phyloP scores from a whole-genome alignment of 2,797 vertebrate genomes.

The Vespertilio murinus region DNA sequence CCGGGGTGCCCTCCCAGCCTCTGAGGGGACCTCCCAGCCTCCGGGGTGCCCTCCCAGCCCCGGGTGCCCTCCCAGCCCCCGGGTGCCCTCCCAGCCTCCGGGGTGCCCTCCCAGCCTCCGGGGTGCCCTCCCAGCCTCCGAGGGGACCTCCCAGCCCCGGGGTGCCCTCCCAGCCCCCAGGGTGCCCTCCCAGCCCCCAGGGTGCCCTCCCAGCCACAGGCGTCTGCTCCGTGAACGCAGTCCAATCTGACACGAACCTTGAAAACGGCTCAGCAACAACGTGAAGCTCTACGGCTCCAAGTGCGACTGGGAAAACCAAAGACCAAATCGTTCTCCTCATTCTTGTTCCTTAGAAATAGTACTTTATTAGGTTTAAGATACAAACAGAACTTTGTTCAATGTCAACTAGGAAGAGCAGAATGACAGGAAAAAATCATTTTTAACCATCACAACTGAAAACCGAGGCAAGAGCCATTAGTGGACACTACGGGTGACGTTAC shows the following conservation, averaged over 20 bases:
- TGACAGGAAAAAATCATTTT: background rate
- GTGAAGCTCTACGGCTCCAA: background rate
- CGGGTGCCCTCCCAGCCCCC: too few relatives aligned
- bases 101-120: too few relatives aligned
- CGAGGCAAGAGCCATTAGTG: background rate
- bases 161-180: too few relatives aligned
- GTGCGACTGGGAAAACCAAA: background rate
- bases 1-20: too few relatives aligned
- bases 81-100: too few relatives aligned
- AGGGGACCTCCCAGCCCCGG: too few relatives aligned
- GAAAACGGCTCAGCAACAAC: background rate
- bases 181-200: too few relatives aligned
- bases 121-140: too few relatives aligned
- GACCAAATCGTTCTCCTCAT: background rate
- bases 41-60: too few relatives aligned
- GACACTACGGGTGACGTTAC: background rate
- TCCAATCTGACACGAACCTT: background rate
- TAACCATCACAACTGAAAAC: background rate
- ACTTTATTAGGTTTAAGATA: conserved; percentile 14
- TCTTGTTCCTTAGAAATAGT: background rate
- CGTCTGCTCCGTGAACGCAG: background rate
- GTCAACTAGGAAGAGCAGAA: background rate
- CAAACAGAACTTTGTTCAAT: background rate
- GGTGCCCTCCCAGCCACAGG: background rate
- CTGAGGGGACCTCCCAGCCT: too few relatives aligned